Evolutionary conservation across 1,140 invertebrate species (phyloP).

Genomic region (Amyelois transitella): DNA sequence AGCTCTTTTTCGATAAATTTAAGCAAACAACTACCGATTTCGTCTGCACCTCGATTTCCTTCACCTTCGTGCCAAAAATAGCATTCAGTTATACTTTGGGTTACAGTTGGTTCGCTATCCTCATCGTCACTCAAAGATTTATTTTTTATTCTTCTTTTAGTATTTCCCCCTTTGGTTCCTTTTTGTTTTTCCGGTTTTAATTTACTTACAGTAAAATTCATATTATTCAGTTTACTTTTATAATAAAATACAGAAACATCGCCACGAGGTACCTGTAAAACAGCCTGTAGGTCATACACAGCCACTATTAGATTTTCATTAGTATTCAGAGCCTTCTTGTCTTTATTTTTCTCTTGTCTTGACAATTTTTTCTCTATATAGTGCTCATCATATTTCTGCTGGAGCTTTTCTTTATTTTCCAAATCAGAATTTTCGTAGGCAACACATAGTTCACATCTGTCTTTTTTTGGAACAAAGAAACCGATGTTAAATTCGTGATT

Average conservation of each 20-base stretch:
- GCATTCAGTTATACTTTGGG: constrained; percentile 28
- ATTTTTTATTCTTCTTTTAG: too few species aligned
- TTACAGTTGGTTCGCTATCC: too few species aligned
- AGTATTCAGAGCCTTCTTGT: constrained; percentile 20
- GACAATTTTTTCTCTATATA: constrained; percentile 25
- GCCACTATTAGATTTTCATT: constrained; percentile 30
- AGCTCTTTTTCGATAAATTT: constrained; percentile 15
- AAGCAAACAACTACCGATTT: constrained; percentile 36
- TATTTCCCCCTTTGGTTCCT: too few species aligned
- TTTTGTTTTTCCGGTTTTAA: too few species aligned
- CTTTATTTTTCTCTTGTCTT: constrained; percentile 18
- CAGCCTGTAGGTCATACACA: constrained; percentile 48
- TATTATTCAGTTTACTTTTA: constrained; percentile 33
- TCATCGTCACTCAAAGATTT: too few species aligned
- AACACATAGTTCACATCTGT: constrained; percentile 46
- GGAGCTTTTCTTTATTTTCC: constrained; percentile 16
- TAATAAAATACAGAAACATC: constrained; percentile 31
- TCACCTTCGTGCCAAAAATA: constrained; percentile 40
- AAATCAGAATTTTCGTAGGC: constrained; percentile 27
- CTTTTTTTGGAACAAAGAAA: constrained; percentile 54
- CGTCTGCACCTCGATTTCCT: constrained; percentile 28
- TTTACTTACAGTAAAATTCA: constrained; percentile 43
- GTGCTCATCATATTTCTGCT: constrained; percentile 13
- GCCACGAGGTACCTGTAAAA: constrained; percentile 31
- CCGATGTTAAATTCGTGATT: constrained; percentile 39